These are phyloP conservation scores for Brachionus asplanchnoidis DNA, from an alignment of 1,140 invertebrate genomes.

Conservation along the genomic window DNA sequence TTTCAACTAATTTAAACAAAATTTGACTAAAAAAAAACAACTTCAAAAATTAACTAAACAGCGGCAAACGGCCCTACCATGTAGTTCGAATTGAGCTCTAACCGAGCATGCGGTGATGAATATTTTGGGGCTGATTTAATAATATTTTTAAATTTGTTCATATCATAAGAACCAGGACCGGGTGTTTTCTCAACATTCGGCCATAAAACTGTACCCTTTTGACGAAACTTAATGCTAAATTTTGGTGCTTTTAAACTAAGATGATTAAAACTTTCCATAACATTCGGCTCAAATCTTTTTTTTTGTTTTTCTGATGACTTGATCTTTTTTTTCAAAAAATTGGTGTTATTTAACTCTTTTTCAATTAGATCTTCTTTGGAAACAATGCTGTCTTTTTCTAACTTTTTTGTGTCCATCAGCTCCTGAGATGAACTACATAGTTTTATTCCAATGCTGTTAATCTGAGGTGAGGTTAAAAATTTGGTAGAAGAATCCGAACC, in stretches of 20 bases:
- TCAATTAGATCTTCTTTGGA: slow-evolving; percentile 2
- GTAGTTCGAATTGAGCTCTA: slow-evolving; percentile 26
- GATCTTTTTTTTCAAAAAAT: neutral
- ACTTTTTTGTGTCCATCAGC: neutral
- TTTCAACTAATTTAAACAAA: neutral
- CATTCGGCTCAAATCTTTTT: neutral
- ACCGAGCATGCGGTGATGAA: neutral
- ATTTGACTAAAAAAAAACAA: neutral
- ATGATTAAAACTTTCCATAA: slow-evolving; percentile 33
- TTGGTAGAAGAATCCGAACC: neutral
- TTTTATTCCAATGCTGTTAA: neutral
- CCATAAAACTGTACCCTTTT: slow-evolving; percentile 28
- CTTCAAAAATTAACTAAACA: neutral
- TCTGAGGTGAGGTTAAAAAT: neutral
- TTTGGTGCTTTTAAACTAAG: slow-evolving; percentile 8
- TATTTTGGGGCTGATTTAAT: slow-evolving; percentile 31
- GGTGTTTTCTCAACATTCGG: slow-evolving; percentile 20
- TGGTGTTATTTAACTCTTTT: neutral
- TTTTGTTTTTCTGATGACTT: neutral
- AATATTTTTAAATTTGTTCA: slow-evolving; percentile 26
- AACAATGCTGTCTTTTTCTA: neutral
- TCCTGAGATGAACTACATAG: neutral
- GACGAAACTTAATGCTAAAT: slow-evolving; percentile 27
- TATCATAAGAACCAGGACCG: slow-evolving; percentile 22
- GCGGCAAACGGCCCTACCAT: neutral